Evolutionary conservation across 2,797 vertebrate genomes (phyloP).

Genomic region (Argyrosomus regius): DNA sequence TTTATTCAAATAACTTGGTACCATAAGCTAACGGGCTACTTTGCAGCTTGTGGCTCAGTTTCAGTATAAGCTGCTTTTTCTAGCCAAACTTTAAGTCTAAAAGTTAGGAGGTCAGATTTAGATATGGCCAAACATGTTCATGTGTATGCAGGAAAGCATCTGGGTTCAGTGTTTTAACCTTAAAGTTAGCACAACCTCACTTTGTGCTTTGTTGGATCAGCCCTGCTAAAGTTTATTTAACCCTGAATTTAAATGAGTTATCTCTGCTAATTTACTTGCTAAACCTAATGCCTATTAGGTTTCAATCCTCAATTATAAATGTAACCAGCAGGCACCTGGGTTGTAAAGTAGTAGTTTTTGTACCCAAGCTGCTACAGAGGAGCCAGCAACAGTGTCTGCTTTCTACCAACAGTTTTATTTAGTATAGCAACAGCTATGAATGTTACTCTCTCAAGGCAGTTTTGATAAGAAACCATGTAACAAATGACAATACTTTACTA

Average conservation of each 20-base stretch:
- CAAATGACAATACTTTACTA: background rate
- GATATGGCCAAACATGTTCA: background rate
- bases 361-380: conserved; percentile 14
- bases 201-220: conserved; percentile 12
- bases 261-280: conserved; percentile 14
- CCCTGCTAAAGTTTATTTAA: conserved; percentile 10
- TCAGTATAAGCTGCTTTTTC: conserved; percentile 40
- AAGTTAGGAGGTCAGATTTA: conserved; percentile 4
- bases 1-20: conserved; percentile 15
- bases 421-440: conserved; percentile 23
- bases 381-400: conserved; percentile 18
- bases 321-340: conserved; percentile 19
- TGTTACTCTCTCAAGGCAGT: conserved; percentile 15
- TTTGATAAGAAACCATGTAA: conserved; percentile 5
- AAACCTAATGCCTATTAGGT: background rate
- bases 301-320: conserved; percentile 19
- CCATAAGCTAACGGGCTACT: conserved; percentile 42
- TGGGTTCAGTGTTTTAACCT: conserved; percentile 4
- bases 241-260: conserved; percentile 22
- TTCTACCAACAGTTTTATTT: conserved; percentile 16
- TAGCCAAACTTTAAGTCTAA: conserved; percentile 4
- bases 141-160: conserved; percentile 11
- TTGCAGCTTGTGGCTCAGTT: conserved; percentile 23
- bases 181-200: background rate
- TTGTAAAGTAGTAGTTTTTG: conserved; percentile 33